Conservation (phyloP, 2,797 vertebrate genomes). For the Intellagama lesueurii region DNA sequence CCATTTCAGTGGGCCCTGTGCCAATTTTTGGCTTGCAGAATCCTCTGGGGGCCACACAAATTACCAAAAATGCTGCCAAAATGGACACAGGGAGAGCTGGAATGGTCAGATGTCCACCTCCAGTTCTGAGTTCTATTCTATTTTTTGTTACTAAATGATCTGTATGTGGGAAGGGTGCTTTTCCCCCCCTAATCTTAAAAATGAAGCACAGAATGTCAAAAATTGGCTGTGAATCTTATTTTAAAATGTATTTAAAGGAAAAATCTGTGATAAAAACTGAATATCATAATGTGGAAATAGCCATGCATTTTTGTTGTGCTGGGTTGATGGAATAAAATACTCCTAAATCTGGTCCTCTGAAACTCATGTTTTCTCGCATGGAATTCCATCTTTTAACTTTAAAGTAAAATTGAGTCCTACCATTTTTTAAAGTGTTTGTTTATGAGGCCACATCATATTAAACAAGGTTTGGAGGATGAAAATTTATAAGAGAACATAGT, state of each 20-base stretch:
- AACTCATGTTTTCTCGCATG: neutral
- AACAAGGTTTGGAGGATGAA: neutral
- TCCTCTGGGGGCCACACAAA: no score
- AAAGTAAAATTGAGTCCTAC: neutral
- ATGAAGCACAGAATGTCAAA: neutral
- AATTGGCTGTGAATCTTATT: neutral
- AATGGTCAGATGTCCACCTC: no score
- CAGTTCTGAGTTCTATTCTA: no score
- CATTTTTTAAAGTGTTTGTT: neutral
- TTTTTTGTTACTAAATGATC: no score
- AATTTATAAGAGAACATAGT: neutral
- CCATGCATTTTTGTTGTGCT: neutral
- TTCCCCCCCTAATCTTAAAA: no score
- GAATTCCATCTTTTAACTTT: neutral
- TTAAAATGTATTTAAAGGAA: no score
- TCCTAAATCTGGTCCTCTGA: neutral
- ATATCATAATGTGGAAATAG: no score
- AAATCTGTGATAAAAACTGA: no score
- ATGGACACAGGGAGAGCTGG: neutral
- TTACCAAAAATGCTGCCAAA: no score
- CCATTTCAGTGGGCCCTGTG: no score
- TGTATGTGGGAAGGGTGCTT: no score
- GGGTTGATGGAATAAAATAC: neutral
- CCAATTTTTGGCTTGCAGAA: no score
- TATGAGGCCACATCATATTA: neutral